These are phyloP conservation scores for Phalloptychus januarius DNA, from an alignment of 2,797 vertebrate species.

Conservation along the genomic window DNA sequence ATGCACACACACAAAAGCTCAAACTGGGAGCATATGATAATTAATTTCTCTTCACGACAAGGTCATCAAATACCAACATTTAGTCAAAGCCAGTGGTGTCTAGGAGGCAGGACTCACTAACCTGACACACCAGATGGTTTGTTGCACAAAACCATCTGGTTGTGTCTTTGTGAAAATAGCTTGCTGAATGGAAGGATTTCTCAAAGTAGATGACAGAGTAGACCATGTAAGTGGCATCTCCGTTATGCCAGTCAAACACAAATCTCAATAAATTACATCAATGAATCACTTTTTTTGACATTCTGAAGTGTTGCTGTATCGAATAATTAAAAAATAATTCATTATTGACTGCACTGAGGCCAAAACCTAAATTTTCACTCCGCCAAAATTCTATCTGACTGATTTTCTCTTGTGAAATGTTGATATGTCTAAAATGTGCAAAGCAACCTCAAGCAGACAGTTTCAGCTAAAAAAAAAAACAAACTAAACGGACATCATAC, in stretches of 20 bases:
- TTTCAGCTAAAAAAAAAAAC: not conserved
- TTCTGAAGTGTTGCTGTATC: not conserved
- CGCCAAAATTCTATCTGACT: not conserved
- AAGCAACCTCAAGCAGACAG: not conserved
- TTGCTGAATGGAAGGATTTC: not conserved
- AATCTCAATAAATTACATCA: not conserved
- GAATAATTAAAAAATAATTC: not conserved
- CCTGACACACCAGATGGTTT: conserved; percentile 8
- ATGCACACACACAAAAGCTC: not conserved
- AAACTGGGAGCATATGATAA: conserved; percentile 4
- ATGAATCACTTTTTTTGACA: not conserved
- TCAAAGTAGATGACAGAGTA: not conserved
- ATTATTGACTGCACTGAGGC: not conserved
- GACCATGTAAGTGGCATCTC: not conserved
- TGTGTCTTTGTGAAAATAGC: not conserved
- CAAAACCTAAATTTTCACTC: not conserved
- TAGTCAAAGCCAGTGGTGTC: not conserved
- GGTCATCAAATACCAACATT: not conserved
- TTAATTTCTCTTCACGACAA: not conserved
- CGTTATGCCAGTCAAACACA: not conserved
- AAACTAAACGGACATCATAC: rapidly evolving
- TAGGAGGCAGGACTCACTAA: not conserved
- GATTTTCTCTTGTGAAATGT: not conserved
- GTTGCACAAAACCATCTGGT: conserved; percentile 8
- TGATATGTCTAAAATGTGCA: not conserved